Conservation (phyloP, 2,888 invertebrate genomes). For the Plebejus anna region DNA sequence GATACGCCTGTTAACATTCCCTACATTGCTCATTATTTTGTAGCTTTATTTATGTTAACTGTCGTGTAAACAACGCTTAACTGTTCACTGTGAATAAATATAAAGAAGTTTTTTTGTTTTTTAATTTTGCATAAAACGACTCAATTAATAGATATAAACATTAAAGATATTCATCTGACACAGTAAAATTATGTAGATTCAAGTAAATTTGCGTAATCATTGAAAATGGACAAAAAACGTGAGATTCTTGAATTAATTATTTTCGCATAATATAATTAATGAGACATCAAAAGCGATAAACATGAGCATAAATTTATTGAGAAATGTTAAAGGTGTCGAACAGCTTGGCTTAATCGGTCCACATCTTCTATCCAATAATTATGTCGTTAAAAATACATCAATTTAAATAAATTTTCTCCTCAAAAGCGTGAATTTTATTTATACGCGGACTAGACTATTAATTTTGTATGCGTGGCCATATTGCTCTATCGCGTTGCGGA, state of each 20-base stretch:
- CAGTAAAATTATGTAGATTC: not conserved
- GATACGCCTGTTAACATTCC: constrained; percentile 53
- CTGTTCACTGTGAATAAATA: not conserved
- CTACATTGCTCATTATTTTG: constrained; percentile 39
- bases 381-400: constrained; percentile 24
- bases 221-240: not conserved
- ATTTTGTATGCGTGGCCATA: not conserved
- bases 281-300: constrained; percentile 2
- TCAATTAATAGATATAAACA: not conserved
- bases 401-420: constrained; percentile 26
- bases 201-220: not conserved
- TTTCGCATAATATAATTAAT: constrained; percentile 11
- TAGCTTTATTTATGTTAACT: constrained; percentile 9
- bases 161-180: not conserved
- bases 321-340: constrained; percentile 6
- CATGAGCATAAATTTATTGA: not conserved
- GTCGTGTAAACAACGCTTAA: constrained; percentile 10
- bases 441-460: not conserved
- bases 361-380: constrained; percentile 8
- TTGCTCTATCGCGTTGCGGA: not conserved
- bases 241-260: not conserved
- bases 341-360: not conserved
- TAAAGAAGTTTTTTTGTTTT: not conserved
- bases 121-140: not conserved
- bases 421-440: constrained; percentile 23